Evolutionary conservation across 23 tunicate species (phyloP).

Genomic region (Oikopleura dioica): DNA sequence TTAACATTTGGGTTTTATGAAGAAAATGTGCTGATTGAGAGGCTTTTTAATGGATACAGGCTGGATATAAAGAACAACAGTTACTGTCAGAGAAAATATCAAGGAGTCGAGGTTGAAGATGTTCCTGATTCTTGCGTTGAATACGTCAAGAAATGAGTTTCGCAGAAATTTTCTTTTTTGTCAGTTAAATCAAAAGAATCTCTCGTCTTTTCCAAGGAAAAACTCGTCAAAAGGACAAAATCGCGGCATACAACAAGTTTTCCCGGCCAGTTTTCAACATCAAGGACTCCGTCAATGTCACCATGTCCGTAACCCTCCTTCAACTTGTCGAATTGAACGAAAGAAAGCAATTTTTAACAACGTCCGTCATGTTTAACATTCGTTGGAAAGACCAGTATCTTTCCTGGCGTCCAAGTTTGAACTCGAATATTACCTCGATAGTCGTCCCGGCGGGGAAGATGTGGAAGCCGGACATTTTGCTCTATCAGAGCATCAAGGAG

Average conservation of each 20-base stretch:
- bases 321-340: constrained; percentile 46
- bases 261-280: constrained; percentile 35
- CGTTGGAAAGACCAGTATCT: constrained; percentile 40
- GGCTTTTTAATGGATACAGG: too few species aligned
- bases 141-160: too few species aligned
- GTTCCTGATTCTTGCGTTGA: too few species aligned
- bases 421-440: constrained; percentile 19
- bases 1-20: too few species aligned
- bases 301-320: constrained; percentile 35
- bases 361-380: constrained; percentile 11
- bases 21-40: too few species aligned
- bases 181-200: too few species aligned
- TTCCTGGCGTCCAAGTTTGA: constrained; percentile 30
- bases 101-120: too few species aligned
- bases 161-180: too few species aligned
- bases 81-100: too few species aligned
- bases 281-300: constrained; percentile 38
- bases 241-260: constrained; percentile 27
- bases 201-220: too few species aligned
- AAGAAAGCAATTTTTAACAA: neutral
- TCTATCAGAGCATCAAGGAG: constrained; percentile 37
- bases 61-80: too few species aligned
- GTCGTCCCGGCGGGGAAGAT: constrained; percentile 36
- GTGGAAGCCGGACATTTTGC: constrained; percentile 59
- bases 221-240: too few species aligned